A percentile compares a stretch with the other conserved stretches of the same genome.
Evolutionary conservation across 2,888 invertebrate species (phyloP).

Genomic region (Campoplex capitator): DNA sequence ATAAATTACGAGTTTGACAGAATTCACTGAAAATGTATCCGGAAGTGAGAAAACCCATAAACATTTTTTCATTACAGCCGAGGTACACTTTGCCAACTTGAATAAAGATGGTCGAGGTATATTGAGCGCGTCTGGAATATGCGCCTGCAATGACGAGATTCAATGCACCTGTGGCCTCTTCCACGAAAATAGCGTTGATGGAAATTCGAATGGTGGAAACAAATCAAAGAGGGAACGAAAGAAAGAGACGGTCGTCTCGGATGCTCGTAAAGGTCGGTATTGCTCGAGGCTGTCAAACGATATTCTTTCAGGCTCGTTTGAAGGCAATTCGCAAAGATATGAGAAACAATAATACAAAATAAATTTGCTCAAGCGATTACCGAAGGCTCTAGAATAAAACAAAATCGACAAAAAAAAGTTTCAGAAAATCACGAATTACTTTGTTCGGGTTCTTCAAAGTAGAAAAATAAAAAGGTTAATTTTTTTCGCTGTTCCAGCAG

Average conservation of each 20-base stretch:
- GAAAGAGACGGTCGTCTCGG: conserved; percentile 72
- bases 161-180: conserved; percentile 85
- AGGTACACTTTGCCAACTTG: conserved; percentile 82
- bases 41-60: not conserved
- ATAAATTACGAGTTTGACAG: not conserved
- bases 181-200: conserved; percentile 63
- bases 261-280: conserved; percentile 79
- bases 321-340: not conserved
- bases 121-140: conserved; percentile 85
- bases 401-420: not conserved
- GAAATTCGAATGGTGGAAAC: conserved; percentile 61
- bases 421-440: too few species aligned
- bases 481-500: conserved; percentile 70
- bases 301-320: too few species aligned
- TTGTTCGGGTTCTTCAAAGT: too few species aligned
- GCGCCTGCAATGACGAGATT: conserved; percentile 84
- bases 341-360: too few species aligned
- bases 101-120: conserved; percentile 85
- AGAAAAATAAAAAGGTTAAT: conserved; percentile 22
- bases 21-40: not conserved
- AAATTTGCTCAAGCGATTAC: too few species aligned
- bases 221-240: conserved; percentile 74
- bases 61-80: conserved; percentile 76
- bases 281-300: not conserved
- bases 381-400: too few species aligned